Conservation (phyloP, 2,113 vertebrate genomes). For the Brachyistius frenatus region DNA sequence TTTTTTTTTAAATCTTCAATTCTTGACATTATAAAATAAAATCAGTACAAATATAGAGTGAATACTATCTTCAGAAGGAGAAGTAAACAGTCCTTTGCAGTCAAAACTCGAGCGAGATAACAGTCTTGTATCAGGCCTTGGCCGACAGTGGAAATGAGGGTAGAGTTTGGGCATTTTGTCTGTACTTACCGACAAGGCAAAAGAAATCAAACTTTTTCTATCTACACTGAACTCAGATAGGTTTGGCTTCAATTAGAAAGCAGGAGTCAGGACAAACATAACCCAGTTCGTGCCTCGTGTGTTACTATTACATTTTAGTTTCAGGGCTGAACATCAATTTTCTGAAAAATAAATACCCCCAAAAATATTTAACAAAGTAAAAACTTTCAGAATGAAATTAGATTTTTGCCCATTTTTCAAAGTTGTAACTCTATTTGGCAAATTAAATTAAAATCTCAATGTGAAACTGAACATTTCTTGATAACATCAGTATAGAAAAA, state of each 20-base stretch:
- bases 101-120: slow-evolving; percentile 77
- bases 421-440: too few species aligned
- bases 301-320: slow-evolving; percentile 7
- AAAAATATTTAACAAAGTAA: too few species aligned
- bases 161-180: slow-evolving; percentile 56
- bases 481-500: too few species aligned
- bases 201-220: slow-evolving; percentile 36
- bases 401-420: too few species aligned
- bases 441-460: too few species aligned
- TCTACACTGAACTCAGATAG: slow-evolving; percentile 43
- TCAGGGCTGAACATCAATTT: neutral
- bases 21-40: slow-evolving; percentile 73
- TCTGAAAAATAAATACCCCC: neutral
- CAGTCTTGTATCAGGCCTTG: slow-evolving; percentile 78
- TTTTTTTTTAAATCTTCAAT: slow-evolving; percentile 35
- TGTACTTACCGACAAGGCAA: slow-evolving; percentile 55
- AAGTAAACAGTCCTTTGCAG: slow-evolving; percentile 76
- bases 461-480: too few species aligned
- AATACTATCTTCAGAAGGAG: slow-evolving; percentile 67
- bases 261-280: slow-evolving; percentile 19
- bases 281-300: slow-evolving; percentile 27
- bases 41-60: slow-evolving; percentile 78
- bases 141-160: slow-evolving; percentile 54
- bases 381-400: too few species aligned
- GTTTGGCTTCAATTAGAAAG: slow-evolving; percentile 50